Conservation (phyloP, 30 jellyfish, hydroid and myxozoan genomes). For the Pseudorhiza aurosa region DNA sequence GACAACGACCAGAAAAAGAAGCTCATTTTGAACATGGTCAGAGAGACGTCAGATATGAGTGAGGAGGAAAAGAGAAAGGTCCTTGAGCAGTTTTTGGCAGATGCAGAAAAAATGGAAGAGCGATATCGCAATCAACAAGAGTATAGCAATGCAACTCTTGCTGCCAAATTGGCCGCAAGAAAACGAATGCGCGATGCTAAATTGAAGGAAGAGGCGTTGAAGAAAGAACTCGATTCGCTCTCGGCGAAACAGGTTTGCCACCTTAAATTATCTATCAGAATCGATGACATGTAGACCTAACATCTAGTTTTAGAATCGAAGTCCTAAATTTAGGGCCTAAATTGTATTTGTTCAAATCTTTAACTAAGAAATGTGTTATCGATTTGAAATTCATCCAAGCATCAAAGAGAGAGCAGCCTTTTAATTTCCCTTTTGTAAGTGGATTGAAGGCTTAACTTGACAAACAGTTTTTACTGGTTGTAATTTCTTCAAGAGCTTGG, state of each 20-base stretch:
- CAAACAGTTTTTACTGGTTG: no score
- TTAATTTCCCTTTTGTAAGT: no score
- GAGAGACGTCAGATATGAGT: constrained; percentile 54
- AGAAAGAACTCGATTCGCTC: constrained; percentile 62
- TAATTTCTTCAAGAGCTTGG: no score
- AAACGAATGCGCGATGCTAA: constrained; percentile 77
- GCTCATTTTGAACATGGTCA: constrained; percentile 7
- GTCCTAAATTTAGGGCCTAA: no score
- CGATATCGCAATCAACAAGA: constrained; percentile 61
- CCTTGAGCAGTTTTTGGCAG: constrained; percentile 59
- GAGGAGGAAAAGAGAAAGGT: constrained; percentile 74
- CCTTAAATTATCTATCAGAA: no score
- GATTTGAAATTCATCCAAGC: no score
- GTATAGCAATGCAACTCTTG: constrained; percentile 75
- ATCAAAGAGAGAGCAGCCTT: no score
- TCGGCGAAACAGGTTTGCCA: constrained; percentile 59
- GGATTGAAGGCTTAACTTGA: no score
- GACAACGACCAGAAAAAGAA: constrained; percentile 33
- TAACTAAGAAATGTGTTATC: no score
- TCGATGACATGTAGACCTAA: no score
- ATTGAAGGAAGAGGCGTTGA: constrained; percentile 80
- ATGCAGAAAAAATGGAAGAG: constrained; percentile 65
- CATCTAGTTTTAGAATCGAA: no score
- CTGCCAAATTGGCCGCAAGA: constrained; percentile 89
- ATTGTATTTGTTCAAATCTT: no score